Evolutionary conservation across 2,113 vertebrate genomes (phyloP), one percentile per base, ranked within the genome.

Genomic region (Aythya baeri): DNA sequence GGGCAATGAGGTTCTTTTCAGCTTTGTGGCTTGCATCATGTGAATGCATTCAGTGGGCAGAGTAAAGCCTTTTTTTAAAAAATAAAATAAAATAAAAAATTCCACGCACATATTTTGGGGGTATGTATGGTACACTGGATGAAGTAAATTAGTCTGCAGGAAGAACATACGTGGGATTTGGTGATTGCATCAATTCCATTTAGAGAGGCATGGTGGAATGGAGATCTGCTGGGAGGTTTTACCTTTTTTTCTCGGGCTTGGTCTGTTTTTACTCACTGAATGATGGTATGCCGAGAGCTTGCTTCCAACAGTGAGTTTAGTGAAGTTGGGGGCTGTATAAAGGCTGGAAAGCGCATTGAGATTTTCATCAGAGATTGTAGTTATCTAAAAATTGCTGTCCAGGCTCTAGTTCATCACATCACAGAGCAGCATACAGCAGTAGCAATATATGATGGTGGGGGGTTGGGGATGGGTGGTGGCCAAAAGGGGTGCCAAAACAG

Each of bases 51-150:
- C 38, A 65, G 46, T 18, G 36, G n/a, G 18, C 27, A 31, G 23
- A n/a, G 23, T 13, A 46, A 21, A 55, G 29, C 41, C 49, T 32
- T n/a, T 5, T 29, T 5, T 4, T n/a, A 38, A 38, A 38, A 38
- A 38, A 36, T 8, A 36, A 36, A 36, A 36, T n/a, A 36, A 36
- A 36, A 36, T 9, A 38, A 38, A 38, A 41, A 38, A 63, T 63
- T 7, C 27, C 17, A 6, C 1, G 1, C 36, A 8, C 8, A 0
- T 22, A 13, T 6, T 36, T 43, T 21, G 17, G 10, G 50, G 32
- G 18, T 66, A 23, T 26, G 2, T 17, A 4, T 0, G 1, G 7
- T 74, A 11, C 6, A 2, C 6, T 58, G 29, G 25, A 43, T 2
- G 1, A 61, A 77, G 20, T 34, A 8, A 11, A 4, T 31, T 36